Percentiles rank a stretch among this genome's conserved stretches.
phyloP scores from a whole-genome alignment of 2,113 vertebrate species.

The Otolemur garnettii region DNA sequence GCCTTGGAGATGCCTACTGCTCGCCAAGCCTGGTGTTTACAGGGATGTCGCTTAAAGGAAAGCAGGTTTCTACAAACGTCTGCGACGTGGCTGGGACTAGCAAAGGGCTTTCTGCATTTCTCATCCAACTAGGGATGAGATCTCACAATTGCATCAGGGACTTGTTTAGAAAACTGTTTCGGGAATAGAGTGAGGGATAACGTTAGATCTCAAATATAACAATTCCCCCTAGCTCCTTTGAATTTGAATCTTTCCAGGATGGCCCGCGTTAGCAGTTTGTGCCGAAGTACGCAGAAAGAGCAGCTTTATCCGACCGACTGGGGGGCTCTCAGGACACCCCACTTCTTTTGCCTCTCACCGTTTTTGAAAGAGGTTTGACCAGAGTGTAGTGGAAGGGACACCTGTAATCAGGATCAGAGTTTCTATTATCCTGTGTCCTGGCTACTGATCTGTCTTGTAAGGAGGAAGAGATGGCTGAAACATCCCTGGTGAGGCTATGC shows the following conservation, averaged over 20 bases:
- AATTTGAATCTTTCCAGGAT: not conserved
- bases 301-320: not conserved
- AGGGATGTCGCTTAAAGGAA: not conserved
- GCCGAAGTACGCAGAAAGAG: not conserved
- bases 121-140: not conserved
- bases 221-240: not conserved
- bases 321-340: not conserved
- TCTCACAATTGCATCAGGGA: conserved; percentile 1
- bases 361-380: not conserved
- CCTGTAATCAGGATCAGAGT: not conserved
- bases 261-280: not conserved
- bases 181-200: conserved; percentile 33
- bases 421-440: not conserved
- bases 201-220: conserved; percentile 7
- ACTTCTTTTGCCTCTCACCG: not conserved
- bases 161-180: not conserved
- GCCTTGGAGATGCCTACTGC: not conserved
- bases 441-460: not conserved
- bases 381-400: not conserved
- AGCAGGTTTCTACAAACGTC: conserved; percentile 27
- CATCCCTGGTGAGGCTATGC: not conserved
- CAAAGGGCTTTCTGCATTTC: conserved; percentile 13
- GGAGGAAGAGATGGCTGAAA: not conserved
- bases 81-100: conserved; percentile 43
- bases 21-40: not conserved